A percentile compares a stretch with the other conserved stretches of the same genome.
These are phyloP conservation scores for Onychorhynchus coronatus DNA, from an alignment of 2,113 vertebrate species.

Conservation along the genomic window DNA sequence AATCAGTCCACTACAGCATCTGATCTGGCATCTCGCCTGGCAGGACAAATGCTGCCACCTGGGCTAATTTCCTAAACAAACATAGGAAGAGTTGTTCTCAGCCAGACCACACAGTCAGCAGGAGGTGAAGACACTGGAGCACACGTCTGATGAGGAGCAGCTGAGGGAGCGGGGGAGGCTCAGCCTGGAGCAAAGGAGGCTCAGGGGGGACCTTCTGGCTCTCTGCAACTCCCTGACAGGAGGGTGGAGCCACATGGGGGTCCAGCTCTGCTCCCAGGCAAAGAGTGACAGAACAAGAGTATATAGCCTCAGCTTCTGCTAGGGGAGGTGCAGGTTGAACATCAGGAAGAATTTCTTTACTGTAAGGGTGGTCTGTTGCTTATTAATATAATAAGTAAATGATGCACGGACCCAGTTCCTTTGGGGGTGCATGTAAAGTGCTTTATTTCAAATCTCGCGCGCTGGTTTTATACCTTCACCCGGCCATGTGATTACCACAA, in stretches of 20 bases:
- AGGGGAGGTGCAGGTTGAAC: rapidly evolving
- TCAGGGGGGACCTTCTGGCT: rapidly evolving
- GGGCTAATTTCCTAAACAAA: not conserved
- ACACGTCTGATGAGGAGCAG: rapidly evolving
- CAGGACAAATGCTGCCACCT: not conserved
- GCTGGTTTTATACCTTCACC: too few relatives aligned
- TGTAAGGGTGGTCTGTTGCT: rapidly evolving
- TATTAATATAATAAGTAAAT: too few relatives aligned
- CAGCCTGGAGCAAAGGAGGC: not conserved
- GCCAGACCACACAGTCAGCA: not conserved
- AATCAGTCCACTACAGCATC: not conserved
- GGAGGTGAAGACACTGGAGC: not conserved
- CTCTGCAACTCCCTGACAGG: not conserved
- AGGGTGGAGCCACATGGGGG: rapidly evolving
- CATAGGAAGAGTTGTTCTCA: rapidly evolving
- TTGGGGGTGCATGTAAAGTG: too few relatives aligned
- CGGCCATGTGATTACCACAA: too few relatives aligned
- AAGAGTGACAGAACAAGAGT: rapidly evolving
- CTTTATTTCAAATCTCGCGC: too few relatives aligned
- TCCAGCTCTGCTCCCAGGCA: rapidly evolving
- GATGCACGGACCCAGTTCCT: too few relatives aligned
- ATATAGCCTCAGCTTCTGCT: rapidly evolving
- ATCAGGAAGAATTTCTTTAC: not conserved
- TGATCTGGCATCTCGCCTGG: not conserved
- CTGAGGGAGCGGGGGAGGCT: not conserved